phyloP scores from a whole-genome alignment of 2,113 vertebrate genomes.

The Eurystomus gularis region DNA sequence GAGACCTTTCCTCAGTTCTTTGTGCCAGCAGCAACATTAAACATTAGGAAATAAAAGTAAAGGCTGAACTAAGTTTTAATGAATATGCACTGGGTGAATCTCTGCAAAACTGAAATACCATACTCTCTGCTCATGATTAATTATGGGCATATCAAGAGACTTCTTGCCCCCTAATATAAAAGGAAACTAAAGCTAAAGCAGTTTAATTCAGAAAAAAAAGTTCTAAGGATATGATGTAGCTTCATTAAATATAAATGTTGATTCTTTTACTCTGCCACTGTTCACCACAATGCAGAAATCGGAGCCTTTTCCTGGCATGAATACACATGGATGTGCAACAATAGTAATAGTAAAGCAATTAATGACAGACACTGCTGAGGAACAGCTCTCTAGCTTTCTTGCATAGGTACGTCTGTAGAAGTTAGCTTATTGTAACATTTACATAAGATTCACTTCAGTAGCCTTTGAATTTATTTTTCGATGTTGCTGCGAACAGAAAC shows the following conservation, averaged over 20 bases:
- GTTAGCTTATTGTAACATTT: background rate
- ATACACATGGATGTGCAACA: accelerated
- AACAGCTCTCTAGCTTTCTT: background rate
- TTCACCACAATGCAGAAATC: background rate
- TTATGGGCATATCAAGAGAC: background rate
- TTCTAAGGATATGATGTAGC: background rate
- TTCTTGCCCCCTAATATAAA: accelerated
- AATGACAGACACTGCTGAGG: accelerated
- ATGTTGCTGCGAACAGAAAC: background rate
- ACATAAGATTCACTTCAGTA: background rate
- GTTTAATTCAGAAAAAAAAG: slow-evolving; percentile 2
- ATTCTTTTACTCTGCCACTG: background rate
- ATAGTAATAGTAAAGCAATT: background rate
- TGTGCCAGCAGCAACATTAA: background rate
- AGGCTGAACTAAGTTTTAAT: slow-evolving; percentile 1
- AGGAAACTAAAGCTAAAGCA: background rate
- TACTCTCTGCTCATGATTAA: background rate
- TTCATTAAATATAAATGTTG: background rate
- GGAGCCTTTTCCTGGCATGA: background rate
- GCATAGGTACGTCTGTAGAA: background rate
- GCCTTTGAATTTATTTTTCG: background rate
- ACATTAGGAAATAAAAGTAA: background rate
- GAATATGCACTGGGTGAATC: background rate
- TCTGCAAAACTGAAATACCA: background rate
- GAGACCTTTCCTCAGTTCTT: background rate